Base-by-base conservation (phyloP, 2,888 invertebrate genomes). In the Drosophila mimetica region DNA sequence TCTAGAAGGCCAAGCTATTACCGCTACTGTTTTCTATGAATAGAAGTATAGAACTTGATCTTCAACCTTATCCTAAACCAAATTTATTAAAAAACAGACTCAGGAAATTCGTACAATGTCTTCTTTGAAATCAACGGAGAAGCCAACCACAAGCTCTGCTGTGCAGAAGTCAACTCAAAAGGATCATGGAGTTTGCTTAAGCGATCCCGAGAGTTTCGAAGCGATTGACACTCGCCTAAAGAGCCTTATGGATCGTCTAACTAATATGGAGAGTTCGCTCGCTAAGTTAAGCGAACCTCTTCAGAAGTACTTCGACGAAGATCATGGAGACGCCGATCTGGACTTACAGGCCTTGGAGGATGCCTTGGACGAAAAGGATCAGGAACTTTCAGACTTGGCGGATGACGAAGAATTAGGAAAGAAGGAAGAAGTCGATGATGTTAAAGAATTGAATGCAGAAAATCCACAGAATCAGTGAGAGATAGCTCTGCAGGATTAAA, bases 221-320 rank as follows among this genome's bases (percentile, higher is more conserved):
- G 65, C 58, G 1, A 69, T 84, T 37, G 79, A 71, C 36, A 44
- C 58, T 0, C 81, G 78, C 7, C 51, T 84, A 47, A 36, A 36
- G 7, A 0, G 2, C 2, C 14, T 79, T 1, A 2, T 79, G 41
- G 65, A 30, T 0, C 72, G 77, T 3, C 58, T 66, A 6, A 48
- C 47, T 42, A 30, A 39, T 11, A n/a, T 78, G 13, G 80, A 80
- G 16, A 37, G 2, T 1, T 66, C 66, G 4, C 39, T 79, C 6
- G 60, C 53, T 14, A 5, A 61, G 2, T 41, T 83, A 2, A 42
- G 52, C 30, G 1, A 6, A 1, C 11, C 11, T 6, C 11, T 32
- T 30, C 18, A 28, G 16, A 1, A 9, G 13, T 20, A 18, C 25
- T 11, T 7, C 9, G 30, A 5, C 9, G 36, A 22, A n/a, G 20